phyloP scores from a whole-genome alignment of 2,113 vertebrate species.

The Dicrurus megarhynchus region DNA sequence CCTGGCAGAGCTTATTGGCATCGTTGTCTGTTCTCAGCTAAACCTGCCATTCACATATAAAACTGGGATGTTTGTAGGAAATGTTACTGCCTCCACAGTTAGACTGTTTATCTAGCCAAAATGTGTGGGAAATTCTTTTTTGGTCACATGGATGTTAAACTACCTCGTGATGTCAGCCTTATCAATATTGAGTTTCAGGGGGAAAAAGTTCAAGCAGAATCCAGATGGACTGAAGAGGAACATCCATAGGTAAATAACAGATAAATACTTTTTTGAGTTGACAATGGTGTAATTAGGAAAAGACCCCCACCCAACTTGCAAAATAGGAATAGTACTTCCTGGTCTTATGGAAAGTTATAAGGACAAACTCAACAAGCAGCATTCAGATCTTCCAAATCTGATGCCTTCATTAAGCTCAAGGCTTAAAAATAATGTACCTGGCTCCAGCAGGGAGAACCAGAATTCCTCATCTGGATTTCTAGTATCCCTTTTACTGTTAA shows the following conservation, averaged over 20 bases:
- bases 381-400: background rate
- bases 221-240: background rate
- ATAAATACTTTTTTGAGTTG: background rate
- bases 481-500: background rate
- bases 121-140: background rate
- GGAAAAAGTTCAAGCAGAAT: background rate
- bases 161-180: background rate
- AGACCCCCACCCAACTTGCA: background rate
- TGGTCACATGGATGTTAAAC: background rate
- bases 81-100: background rate
- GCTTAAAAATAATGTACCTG: background rate
- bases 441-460: background rate
- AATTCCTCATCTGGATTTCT: background rate
- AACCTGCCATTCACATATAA: background rate
- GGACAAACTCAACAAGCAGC: background rate
- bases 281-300: background rate
- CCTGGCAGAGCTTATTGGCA: background rate
- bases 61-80: background rate
- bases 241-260: background rate
- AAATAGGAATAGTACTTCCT: background rate
- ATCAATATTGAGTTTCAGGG: background rate
- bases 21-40: background rate
- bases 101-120: background rate
- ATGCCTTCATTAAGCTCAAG: background rate
- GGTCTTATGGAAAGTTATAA: background rate